Percentiles rank a stretch among this genome's conserved stretches.
Evolutionary conservation across 2,113 vertebrate genomes (phyloP).

Genomic region (Entomyzon cyanotis): DNA sequence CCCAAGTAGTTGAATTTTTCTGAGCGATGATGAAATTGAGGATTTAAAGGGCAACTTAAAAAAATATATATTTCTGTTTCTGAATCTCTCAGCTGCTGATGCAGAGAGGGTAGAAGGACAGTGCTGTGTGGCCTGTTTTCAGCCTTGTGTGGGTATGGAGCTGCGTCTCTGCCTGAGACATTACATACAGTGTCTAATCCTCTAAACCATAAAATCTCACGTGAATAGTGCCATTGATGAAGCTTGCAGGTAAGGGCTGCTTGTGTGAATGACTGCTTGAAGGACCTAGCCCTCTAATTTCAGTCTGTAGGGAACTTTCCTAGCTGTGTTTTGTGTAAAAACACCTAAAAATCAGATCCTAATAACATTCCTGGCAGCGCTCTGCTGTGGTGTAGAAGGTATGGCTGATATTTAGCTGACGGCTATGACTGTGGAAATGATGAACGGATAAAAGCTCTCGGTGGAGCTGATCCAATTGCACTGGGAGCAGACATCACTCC

Average conservation of each 20-base stretch:
- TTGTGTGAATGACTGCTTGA: constrained; percentile 19
- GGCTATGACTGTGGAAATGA: background rate
- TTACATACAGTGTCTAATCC: constrained; percentile 58
- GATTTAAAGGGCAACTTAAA: constrained; percentile 7
- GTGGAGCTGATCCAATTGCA: background rate
- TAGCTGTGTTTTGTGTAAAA: constrained; percentile 57
- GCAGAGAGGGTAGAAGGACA: background rate
- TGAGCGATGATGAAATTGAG: background rate
- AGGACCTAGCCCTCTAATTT: background rate
- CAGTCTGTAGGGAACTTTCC: constrained; percentile 14
- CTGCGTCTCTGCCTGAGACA: background rate
- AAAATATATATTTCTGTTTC: background rate
- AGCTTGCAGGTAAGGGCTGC: background rate
- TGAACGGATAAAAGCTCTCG: background rate
- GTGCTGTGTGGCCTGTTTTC: background rate
- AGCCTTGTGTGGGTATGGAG: background rate
- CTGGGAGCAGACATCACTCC: accelerated
- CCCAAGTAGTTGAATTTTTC: background rate
- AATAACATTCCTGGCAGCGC: constrained; percentile 11
- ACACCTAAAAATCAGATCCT: constrained; percentile 32
- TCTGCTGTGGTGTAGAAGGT: background rate
- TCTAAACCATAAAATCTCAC: constrained; percentile 41
- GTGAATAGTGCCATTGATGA: constrained; percentile 54
- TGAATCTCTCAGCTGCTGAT: background rate
- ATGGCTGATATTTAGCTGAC: background rate